These are phyloP conservation scores for Opisthograptis luteolata DNA, from an alignment of 2,888 invertebrate species.

Conservation along the genomic window DNA sequence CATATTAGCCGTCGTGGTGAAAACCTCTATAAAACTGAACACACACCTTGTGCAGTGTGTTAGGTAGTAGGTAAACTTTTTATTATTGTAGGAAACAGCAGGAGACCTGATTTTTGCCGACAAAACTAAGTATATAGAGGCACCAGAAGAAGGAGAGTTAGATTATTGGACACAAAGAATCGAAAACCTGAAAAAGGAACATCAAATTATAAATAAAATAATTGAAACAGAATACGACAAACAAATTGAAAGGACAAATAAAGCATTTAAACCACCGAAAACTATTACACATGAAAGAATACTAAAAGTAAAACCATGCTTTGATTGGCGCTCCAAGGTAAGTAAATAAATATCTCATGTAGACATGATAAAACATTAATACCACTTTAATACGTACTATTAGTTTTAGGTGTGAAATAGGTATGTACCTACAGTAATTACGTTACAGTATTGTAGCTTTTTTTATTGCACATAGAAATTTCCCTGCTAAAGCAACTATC, in stretches of 20 bases:
- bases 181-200: slow-evolving; percentile 69
- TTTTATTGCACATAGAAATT: too few relatives aligned
- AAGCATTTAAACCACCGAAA: slow-evolving; percentile 53
- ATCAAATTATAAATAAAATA: slow-evolving; percentile 70
- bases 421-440: too few relatives aligned
- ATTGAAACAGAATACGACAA: slow-evolving; percentile 72
- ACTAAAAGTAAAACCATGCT: slow-evolving; percentile 68
- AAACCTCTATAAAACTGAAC: too few relatives aligned
- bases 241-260: slow-evolving; percentile 60
- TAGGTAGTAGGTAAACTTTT: too few relatives aligned
- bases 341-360: too few relatives aligned
- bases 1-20: too few relatives aligned
- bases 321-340: slow-evolving; percentile 70
- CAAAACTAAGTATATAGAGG: slow-evolving; percentile 41
- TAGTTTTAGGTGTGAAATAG: too few relatives aligned
- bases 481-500: too few relatives aligned
- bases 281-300: slow-evolving; percentile 56
- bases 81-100: slow-evolving; percentile 48
- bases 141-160: slow-evolving; percentile 50
- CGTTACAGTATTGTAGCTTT: too few relatives aligned
- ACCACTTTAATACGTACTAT: too few relatives aligned
- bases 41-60: too few relatives aligned
- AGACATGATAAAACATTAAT: too few relatives aligned
- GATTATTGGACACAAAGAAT: slow-evolving; percentile 74
- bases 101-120: slow-evolving; percentile 52